Evolutionary conservation across 1,140 invertebrate species (phyloP), one percentile per base, ranked within the genome.

Genomic region (Papilio helenus): DNA sequence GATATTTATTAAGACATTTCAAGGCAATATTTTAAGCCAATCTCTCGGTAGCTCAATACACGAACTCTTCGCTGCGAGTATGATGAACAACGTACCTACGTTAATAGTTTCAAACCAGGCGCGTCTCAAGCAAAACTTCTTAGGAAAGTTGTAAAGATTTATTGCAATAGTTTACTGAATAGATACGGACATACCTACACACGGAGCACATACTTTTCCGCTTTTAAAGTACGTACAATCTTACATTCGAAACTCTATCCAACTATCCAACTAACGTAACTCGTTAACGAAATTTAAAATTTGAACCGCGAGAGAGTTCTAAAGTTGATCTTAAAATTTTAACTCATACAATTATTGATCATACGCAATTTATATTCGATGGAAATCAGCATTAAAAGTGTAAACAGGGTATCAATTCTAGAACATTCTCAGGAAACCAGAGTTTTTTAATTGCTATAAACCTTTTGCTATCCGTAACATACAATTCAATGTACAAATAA

Each of bases 141-240:
- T 46, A 73, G 42, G 72, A 29, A 73, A 73, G 72, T 73, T 73
- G 20, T 73, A 46, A 73, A 73, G 72, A 73, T 73, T 73, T 73
- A 73, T 73, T 73, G 72, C 72, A 73, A 26, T 73, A 46, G 72
- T 73, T 73, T 73, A 23, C 23, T 51, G 46, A 73, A 46, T 73
- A 73, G 61, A 68, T 68, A 68, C 61, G 26, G 61, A 68, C 20
- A 1, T 61, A 61, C 26, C 23, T 26, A 65, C 23, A 65, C 20
- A 61, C 16, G 10, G 61, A 68, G 29, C 61, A 68, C 61, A 68
- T 68, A 68, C 61, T 68, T 68, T 68, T 7, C 26, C 61, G 26
- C 61, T 68, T 68, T 68, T 68, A 68, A 68, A 68, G 61, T 29
- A 68, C 26, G 61, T 68, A 68, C 12, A 68, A 68, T 68, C 23